These are phyloP conservation scores for Eustalomyia histrio DNA, from an alignment of 2,888 invertebrate genomes.

Conservation along the genomic window DNA sequence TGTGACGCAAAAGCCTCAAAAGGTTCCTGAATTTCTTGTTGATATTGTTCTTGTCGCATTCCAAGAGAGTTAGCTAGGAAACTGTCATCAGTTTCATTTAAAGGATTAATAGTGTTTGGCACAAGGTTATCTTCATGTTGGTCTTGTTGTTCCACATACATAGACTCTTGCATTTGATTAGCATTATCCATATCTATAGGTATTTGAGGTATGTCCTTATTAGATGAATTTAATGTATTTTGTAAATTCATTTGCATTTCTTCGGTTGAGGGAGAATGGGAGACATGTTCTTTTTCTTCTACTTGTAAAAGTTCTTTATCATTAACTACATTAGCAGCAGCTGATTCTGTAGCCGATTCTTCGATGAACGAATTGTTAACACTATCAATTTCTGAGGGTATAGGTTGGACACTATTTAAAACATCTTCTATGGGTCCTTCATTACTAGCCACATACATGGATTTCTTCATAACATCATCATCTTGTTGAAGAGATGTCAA, in stretches of 20 bases:
- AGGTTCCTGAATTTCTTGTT: conserved; percentile 37
- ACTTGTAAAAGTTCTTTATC: conserved; percentile 73
- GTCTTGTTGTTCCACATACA: conserved; percentile 68
- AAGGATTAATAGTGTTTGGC: conserved; percentile 26
- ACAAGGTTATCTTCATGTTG: conserved; percentile 26
- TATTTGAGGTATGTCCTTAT: conserved; percentile 63
- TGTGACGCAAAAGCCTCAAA: conserved; percentile 5
- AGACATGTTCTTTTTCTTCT: conserved; percentile 75
- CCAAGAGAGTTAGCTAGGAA: conserved; percentile 28
- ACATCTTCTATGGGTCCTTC: conserved; percentile 73
- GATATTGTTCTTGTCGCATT: conserved; percentile 4
- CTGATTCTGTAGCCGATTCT: conserved; percentile 53
- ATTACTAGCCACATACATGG: conserved; percentile 71
- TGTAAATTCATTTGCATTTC: conserved; percentile 71
- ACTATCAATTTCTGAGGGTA: conserved; percentile 71
- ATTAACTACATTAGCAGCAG: conserved; percentile 33
- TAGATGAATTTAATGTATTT: conserved; percentile 60
- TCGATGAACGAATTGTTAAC: conserved; percentile 69
- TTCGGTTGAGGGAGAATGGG: conserved; percentile 75
- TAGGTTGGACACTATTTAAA: conserved; percentile 76
- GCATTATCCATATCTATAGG: conserved; percentile 65
- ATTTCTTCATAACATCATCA: conserved; percentile 73
- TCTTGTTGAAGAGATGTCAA: conserved; percentile 68
- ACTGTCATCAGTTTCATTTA: conserved; percentile 15
- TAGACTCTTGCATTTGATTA: conserved; percentile 72